Conservation (phyloP, 1,140 invertebrate species). For the Hylaeus anthracinus region DNA sequence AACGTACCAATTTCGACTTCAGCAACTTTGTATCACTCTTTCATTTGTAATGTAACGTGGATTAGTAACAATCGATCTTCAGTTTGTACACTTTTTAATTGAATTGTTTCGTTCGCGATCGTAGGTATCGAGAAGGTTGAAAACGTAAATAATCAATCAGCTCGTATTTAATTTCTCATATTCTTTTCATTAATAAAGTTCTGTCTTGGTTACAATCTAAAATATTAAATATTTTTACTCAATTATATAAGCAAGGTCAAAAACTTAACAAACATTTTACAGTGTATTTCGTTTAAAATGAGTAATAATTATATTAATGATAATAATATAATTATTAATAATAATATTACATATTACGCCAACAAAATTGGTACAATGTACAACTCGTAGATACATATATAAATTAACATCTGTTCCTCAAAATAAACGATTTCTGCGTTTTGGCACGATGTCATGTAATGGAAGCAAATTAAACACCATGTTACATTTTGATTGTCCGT, state of each 20-base stretch:
- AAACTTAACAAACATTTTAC: constrained; percentile 82
- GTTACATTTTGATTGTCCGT: constrained; percentile 77
- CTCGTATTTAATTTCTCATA: constrained; percentile 43
- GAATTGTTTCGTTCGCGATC: constrained; percentile 4
- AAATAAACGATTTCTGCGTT: constrained; percentile 65
- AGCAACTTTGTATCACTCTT: constrained; percentile 7
- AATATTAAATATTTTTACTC: constrained; percentile 77
- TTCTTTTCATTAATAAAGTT: constrained; percentile 71
- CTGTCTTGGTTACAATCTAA: constrained; percentile 78
- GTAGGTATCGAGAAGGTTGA: constrained; percentile 16
- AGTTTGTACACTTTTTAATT: constrained; percentile 4
- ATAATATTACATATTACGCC: constrained; percentile 68
- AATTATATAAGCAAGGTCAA: constrained; percentile 79
- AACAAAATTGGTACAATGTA: constrained; percentile 69
- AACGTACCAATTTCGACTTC: background rate
- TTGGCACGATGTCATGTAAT: constrained; percentile 76
- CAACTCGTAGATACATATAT: constrained; percentile 56
- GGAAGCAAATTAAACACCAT: constrained; percentile 75
- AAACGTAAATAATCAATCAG: constrained; percentile 47
- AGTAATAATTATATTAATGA: constrained; percentile 75
- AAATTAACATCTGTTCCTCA: constrained; percentile 56
- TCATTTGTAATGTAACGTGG: constrained; percentile 23
- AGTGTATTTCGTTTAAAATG: constrained; percentile 74
- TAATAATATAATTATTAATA: constrained; percentile 73
- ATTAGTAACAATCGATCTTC: constrained; percentile 32